A percentile compares a stretch with the other conserved stretches of the same genome.
Conservation (phyloP, 2,888 invertebrate species). For the Celastrina argiolus region DNA sequence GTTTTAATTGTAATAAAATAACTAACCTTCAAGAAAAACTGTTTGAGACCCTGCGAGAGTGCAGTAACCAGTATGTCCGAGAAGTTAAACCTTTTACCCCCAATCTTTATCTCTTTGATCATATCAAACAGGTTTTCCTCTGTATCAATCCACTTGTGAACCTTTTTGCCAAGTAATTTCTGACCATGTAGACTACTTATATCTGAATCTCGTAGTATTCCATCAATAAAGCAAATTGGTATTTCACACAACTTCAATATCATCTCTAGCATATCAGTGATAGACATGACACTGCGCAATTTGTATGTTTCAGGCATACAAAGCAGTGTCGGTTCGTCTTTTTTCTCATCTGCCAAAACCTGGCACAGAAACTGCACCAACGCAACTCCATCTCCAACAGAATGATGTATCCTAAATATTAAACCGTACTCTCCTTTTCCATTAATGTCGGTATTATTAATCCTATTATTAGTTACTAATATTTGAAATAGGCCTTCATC, state of each 20-base stretch:
- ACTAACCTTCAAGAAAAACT: constrained; percentile 56
- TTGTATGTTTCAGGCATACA: constrained; percentile 37
- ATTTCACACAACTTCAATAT: constrained; percentile 43
- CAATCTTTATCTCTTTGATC: constrained; percentile 53
- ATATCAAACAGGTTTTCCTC: constrained; percentile 52
- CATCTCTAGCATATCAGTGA: constrained; percentile 40
- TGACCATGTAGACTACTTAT: constrained; percentile 64
- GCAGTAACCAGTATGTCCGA: constrained; percentile 67
- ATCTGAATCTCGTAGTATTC: constrained; percentile 50
- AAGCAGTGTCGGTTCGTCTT: constrained; percentile 37
- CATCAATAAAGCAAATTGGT: constrained; percentile 46
- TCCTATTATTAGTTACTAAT: constrained; percentile 52
- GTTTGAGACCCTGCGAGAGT: constrained; percentile 64
- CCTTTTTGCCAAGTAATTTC: constrained; percentile 58
- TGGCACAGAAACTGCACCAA: constrained; percentile 67
- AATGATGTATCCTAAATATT: constrained; percentile 74
- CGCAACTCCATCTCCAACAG: constrained; percentile 74
- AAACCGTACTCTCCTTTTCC: constrained; percentile 52
- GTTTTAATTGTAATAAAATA: no score
- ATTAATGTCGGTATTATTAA: constrained; percentile 37
- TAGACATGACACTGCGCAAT: constrained; percentile 26
- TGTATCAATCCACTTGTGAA: constrained; percentile 55
- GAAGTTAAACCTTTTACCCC: constrained; percentile 51
- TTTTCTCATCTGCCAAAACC: constrained; percentile 57
- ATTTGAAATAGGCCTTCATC: constrained; percentile 74